Base-by-base conservation (phyloP, 2,797 vertebrate genomes). In the Bradypodion pumilum region DNA sequence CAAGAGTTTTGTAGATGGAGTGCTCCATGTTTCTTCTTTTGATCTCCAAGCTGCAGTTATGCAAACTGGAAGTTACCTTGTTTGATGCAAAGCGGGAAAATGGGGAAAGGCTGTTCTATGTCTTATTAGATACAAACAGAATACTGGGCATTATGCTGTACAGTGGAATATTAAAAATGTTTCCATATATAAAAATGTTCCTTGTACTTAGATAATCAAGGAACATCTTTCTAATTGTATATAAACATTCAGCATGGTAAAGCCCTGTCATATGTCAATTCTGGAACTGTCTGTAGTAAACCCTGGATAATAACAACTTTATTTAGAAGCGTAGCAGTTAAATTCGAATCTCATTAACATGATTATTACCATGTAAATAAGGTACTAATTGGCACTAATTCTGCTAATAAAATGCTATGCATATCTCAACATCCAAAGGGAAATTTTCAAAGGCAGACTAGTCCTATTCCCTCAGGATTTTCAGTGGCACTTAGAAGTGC, bases 361-460 rank as follows among this genome's bases (percentile, higher is more conserved):
- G 35, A n/a, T 70, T 86, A 65, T 81, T 74, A 13, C 4, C 75
- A 27, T 52, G 9, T 63, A 46, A 7, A 1, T 29, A 60, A 3
- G 74, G 69, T 79, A 72, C 44, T 13, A 84, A 60, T 44, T 27
- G 0, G 7, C 23, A 72, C 1, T 42, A 46, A 78, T 80, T 82
- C 88, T 8, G 72, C 49, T 79, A 46, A n/a, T 59, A 46, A 78
- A 86, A 73, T 78, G 2, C 6, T 59, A 2, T 9, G 16, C 32
- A 82, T 86, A 78, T 72, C 80, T 69, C 1, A 56, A 42, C 75
- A 77, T 83, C 84, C 44, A 27, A 23, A 25, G 2, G 5, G 52
- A 29, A 1, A 21, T 37, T 80, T 93, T 82, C 10, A 9, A 88
- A 91, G n/a, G 42, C 15, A 85, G 78, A 8, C 32, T 83, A 88